Evolutionary conservation across 1,140 invertebrate species (phyloP).

Genomic region (Orchesella cincta): DNA sequence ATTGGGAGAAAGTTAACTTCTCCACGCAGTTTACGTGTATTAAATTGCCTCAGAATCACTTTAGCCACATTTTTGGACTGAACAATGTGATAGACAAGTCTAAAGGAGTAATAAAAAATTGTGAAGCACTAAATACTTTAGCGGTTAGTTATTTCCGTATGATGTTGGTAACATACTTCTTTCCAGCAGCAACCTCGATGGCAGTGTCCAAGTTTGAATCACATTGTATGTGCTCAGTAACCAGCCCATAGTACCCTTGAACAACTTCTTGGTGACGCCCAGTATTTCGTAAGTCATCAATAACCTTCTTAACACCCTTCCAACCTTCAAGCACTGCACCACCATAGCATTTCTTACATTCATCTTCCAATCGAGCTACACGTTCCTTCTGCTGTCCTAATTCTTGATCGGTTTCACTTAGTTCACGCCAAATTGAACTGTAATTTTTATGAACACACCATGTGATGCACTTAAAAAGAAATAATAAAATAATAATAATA

Average conservation of each 20-base stretch:
- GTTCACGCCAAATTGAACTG: not conserved
- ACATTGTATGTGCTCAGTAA: constrained; percentile 36
- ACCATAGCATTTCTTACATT: not conserved
- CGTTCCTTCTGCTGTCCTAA: not conserved
- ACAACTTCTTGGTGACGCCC: not conserved
- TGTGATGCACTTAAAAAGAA: too few relatives aligned
- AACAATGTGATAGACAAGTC: constrained; percentile 42
- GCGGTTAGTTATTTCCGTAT: not conserved
- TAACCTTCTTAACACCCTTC: not conserved
- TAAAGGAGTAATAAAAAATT: not conserved
- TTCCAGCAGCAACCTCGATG: constrained; percentile 34
- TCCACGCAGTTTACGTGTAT: constrained; percentile 26
- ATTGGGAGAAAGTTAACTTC: constrained; percentile 40
- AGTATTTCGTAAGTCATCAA: not conserved
- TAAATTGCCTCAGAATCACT: constrained; percentile 37
- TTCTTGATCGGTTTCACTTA: constrained; percentile 3
- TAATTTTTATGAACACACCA: not conserved
- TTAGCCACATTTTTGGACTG: not conserved
- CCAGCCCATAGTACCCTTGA: constrained; percentile 32
- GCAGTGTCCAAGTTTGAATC: constrained; percentile 25
- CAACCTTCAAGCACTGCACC: not conserved
- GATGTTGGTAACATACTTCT: not conserved
- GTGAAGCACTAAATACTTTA: not conserved
- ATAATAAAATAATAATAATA: too few relatives aligned
- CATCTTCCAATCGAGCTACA: not conserved